Conservation (phyloP, 2,888 invertebrate genomes). For the Heliconius cydno region DNA sequence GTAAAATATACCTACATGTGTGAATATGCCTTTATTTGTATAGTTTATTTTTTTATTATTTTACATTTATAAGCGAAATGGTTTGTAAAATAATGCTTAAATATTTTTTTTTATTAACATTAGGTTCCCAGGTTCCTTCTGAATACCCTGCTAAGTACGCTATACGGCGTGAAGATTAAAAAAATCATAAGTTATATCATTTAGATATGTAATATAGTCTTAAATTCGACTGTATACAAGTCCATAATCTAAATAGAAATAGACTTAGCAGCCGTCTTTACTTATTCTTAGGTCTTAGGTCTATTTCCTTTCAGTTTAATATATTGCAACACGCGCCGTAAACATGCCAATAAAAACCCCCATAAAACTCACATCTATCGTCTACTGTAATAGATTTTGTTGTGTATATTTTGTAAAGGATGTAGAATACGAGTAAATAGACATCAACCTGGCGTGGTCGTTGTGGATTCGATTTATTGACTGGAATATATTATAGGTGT, state of each 20-base stretch:
- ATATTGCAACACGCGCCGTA: conserved; percentile 19
- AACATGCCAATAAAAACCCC: conserved; percentile 18
- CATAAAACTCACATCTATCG: conserved; percentile 12
- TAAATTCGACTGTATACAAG: neutral
- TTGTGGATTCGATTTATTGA: neutral
- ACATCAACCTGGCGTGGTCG: neutral
- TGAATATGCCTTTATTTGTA: neutral
- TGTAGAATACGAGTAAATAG: neutral
- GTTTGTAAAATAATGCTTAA: too few relatives aligned
- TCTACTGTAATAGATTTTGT: conserved; percentile 11
- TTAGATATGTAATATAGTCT: neutral
- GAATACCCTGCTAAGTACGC: too few relatives aligned
- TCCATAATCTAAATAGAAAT: neutral
- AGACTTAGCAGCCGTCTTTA: neutral
- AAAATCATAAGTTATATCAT: too few relatives aligned
- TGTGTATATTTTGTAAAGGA: neutral
- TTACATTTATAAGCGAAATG: too few relatives aligned
- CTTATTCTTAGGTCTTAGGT: neutral
- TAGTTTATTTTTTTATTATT: neutral
- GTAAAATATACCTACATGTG: neutral
- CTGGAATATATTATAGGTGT: neutral
- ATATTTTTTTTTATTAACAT: too few relatives aligned
- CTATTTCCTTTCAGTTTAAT: conserved; percentile 10
- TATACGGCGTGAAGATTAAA: too few relatives aligned
- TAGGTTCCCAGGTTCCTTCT: too few relatives aligned